Conservation (phyloP, 2,888 invertebrate genomes). For the Stenoptilia bipunctidactyla region DNA sequence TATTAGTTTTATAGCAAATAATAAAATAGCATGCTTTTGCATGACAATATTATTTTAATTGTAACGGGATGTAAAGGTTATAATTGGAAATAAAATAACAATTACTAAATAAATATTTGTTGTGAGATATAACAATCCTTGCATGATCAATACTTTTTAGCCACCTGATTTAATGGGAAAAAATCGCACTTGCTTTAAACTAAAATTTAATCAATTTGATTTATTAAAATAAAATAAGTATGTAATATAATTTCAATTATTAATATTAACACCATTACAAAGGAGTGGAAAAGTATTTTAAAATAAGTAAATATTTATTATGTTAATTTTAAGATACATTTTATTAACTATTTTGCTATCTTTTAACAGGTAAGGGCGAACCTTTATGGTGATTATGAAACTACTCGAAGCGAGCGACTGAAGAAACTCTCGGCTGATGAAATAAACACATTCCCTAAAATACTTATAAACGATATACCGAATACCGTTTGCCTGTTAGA, state of each 20-base stretch:
- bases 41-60: conserved; percentile 19
- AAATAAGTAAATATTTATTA: conserved; percentile 1
- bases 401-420: conserved; percentile 15
- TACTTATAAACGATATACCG: background rate
- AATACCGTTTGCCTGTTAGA: background rate
- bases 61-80: background rate
- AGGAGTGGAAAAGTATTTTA: too few relatives aligned
- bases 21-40: conserved; percentile 31
- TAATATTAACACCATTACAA: too few relatives aligned
- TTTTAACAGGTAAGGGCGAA: conserved; percentile 38
- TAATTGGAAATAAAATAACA: conserved; percentile 18
- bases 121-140: conserved; percentile 48
- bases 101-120: conserved; percentile 63
- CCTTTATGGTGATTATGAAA: conserved; percentile 32
- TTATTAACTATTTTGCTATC: conserved; percentile 18
- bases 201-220: too few relatives aligned
- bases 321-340: too few relatives aligned
- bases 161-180: too few relatives aligned
- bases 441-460: background rate
- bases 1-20: conserved; percentile 3
- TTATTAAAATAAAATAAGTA: too few relatives aligned
- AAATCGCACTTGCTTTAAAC: too few relatives aligned
- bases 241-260: too few relatives aligned
- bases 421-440: conserved; percentile 11
- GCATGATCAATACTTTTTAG: background rate